A percentile compares a stretch with the other conserved stretches of the same genome.
Conservation (phyloP, 2,888 invertebrate species). For the Netelia virgata region DNA sequence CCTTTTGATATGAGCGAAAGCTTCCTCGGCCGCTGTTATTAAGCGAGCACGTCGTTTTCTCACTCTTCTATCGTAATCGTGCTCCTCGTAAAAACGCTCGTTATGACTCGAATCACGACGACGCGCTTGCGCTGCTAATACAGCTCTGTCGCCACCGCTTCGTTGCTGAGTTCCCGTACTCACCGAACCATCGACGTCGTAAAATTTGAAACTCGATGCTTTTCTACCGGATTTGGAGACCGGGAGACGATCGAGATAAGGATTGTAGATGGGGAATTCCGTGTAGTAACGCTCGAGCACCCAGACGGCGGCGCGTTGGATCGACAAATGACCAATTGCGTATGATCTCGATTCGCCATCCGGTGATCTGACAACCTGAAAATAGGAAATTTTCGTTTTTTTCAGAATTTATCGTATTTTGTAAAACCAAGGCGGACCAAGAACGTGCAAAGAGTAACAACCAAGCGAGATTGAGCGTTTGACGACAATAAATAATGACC, state of each 20-base stretch:
- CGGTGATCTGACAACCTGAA: slow-evolving; percentile 94
- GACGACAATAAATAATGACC: slow-evolving; percentile 78
- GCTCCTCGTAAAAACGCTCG: slow-evolving; percentile 99
- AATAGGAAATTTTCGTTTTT: too few species aligned
- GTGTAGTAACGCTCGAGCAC: slow-evolving; percentile 97
- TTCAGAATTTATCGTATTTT: too few species aligned
- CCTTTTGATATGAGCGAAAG: slow-evolving; percentile 98
- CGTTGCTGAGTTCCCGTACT: slow-evolving; percentile 88
- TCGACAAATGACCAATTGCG: slow-evolving; percentile 95
- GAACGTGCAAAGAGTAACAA: too few species aligned
- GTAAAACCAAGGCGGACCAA: too few species aligned
- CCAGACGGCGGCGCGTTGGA: slow-evolving; percentile 98
- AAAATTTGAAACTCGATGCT: slow-evolving; percentile 96
- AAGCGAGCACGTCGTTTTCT: slow-evolving; percentile 95
- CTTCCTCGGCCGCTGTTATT: slow-evolving; percentile 97
- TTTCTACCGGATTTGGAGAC: slow-evolving; percentile 93
- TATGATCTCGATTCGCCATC: slow-evolving; percentile 97
- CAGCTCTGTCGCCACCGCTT: slow-evolving; percentile 79
- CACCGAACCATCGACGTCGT: slow-evolving; percentile 96
- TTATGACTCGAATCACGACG: slow-evolving; percentile 97
- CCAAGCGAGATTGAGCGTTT: background rate
- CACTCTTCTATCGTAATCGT: slow-evolving; percentile 97
- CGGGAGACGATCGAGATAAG: slow-evolving; percentile 96
- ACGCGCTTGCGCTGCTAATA: slow-evolving; percentile 90
- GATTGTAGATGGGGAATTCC: slow-evolving; percentile 98